Evolutionary conservation across 2,797 vertebrate genomes (phyloP).

Genomic region (Sandelia bainsii): DNA sequence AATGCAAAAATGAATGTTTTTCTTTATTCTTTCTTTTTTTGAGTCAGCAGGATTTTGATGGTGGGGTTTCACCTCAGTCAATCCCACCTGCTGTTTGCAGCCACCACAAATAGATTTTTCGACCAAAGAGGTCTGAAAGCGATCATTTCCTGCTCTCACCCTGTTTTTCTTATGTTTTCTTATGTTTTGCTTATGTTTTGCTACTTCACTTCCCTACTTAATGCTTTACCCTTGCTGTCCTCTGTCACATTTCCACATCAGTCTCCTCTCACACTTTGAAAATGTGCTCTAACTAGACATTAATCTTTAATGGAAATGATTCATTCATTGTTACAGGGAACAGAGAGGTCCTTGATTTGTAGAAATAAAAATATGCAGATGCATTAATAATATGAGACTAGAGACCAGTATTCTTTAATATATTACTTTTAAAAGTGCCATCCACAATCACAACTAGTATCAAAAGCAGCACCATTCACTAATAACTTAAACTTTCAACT

Average conservation of each 20-base stretch:
- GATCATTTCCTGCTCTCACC: slow-evolving; percentile 44
- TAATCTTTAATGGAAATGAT: slow-evolving; percentile 34
- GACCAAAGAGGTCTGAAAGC: slow-evolving; percentile 29
- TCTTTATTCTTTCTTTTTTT: slow-evolving; percentile 24
- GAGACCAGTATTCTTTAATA: slow-evolving; percentile 7
- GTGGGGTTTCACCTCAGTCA: slow-evolving; percentile 40
- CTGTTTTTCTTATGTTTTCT: slow-evolving; percentile 40
- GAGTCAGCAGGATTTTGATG: slow-evolving; percentile 34
- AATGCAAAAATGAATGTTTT: slow-evolving; percentile 24
- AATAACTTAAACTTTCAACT: slow-evolving; percentile 2
- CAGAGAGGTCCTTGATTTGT: slow-evolving; percentile 28
- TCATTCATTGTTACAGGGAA: slow-evolving; percentile 14
- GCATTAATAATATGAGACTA: slow-evolving; percentile 4
- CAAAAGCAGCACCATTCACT: slow-evolving; percentile 3
- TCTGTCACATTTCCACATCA: slow-evolving; percentile 50
- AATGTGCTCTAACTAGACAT: slow-evolving; percentile 19
- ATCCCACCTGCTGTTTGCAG: slow-evolving; percentile 45
- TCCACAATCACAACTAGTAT: slow-evolving; percentile 2
- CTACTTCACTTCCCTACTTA: slow-evolving; percentile 30
- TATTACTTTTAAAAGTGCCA: slow-evolving; percentile 3
- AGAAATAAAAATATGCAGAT: slow-evolving; percentile 18
- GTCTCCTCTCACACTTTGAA: slow-evolving; percentile 37
- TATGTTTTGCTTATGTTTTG: slow-evolving; percentile 38
- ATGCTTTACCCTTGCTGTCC: slow-evolving; percentile 39
- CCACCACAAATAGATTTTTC: slow-evolving; percentile 54